Conservation (phyloP, 2,113 vertebrate genomes). For the Aleadryas rufinucha region DNA sequence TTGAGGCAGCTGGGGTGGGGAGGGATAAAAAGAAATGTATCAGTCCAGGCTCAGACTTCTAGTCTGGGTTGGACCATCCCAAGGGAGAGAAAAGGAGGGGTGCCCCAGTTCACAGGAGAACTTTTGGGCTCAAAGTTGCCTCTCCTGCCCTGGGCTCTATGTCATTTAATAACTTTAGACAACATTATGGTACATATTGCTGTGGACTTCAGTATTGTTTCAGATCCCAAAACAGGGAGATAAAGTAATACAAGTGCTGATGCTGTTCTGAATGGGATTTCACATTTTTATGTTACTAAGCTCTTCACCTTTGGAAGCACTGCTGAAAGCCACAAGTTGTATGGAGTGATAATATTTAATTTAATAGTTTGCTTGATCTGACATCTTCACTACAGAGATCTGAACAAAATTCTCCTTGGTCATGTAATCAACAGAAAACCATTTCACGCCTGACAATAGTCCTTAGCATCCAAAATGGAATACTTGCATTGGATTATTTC, state of each 20-base stretch:
- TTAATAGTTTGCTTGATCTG: background rate
- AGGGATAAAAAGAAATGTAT: background rate
- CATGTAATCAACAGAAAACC: background rate
- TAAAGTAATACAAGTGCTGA: background rate
- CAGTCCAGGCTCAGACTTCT: background rate
- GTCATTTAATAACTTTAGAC: background rate
- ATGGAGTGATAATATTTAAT: background rate
- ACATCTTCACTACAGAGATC: background rate
- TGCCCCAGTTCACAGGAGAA: background rate
- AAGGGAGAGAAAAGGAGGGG: background rate
- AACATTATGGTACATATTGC: background rate
- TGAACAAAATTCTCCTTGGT: background rate
- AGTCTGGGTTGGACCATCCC: background rate
- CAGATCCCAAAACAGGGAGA: background rate
- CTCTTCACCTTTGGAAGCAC: background rate
- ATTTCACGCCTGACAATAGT: background rate
- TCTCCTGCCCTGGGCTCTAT: background rate
- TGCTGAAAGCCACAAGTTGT: background rate
- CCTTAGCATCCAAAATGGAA: background rate
- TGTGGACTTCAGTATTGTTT: background rate
- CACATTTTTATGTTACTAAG: background rate
- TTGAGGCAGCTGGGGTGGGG: fast-evolving
- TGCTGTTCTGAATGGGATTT: background rate
- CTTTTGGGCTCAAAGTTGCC: background rate
- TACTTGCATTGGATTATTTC: background rate